Percentiles rank a stretch among this genome's conserved stretches.
These are phyloP conservation scores for Ctenopoma kingsleyae DNA, from an alignment of 2,797 vertebrate genomes.

Conservation along the genomic window DNA sequence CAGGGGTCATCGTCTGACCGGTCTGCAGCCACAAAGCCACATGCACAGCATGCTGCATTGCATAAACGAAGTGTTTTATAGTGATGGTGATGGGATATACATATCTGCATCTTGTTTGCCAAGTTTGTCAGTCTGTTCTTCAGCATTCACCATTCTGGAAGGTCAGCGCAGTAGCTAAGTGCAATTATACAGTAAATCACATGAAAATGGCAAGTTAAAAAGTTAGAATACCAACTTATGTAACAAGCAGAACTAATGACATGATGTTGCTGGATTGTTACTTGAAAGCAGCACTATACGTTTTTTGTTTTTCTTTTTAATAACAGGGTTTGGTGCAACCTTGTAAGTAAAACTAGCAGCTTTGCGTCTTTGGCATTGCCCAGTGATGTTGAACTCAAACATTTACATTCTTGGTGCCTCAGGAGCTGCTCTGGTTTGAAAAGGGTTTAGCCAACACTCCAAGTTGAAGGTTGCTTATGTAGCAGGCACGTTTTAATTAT, in stretches of 20 bases:
- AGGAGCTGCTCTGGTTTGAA: not conserved
- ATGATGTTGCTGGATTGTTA: not conserved
- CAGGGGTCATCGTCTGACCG: no score
- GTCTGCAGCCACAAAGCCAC: no score
- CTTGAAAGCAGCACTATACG: not conserved
- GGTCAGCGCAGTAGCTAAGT: no score
- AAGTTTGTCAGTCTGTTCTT: no score
- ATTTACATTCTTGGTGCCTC: not conserved
- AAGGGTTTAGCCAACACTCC: not conserved
- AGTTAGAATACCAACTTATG: no score
- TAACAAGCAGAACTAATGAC: not conserved
- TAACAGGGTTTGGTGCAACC: not conserved
- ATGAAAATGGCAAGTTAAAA: not conserved
- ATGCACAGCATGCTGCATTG: no score
- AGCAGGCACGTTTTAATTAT: not conserved
- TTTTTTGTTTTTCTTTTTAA: not conserved
- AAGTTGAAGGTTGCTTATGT: not conserved
- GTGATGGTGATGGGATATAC: no score
- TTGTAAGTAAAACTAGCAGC: not conserved
- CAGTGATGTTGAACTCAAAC: not conserved
- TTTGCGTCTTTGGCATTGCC: not conserved
- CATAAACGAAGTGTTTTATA: no score
- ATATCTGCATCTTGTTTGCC: no score
- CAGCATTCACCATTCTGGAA: no score
- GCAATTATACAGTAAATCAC: no score